Evolutionary conservation across 35 echinoderm and acorn worm species (phyloP).

Genomic region (Diadema setosum): DNA sequence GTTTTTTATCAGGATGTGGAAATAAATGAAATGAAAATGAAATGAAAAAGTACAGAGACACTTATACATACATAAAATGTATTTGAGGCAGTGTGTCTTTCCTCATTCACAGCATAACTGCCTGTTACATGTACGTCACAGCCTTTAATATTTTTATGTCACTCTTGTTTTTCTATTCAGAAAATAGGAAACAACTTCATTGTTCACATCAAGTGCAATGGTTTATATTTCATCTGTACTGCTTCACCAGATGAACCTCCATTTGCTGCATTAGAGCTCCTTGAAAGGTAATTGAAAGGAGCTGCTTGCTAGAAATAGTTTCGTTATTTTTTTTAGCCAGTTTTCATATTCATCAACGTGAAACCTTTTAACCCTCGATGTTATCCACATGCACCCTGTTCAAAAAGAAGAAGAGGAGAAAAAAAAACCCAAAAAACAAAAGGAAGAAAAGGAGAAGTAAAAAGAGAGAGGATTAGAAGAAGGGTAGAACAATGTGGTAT

Average conservation of each 20-base stretch:
- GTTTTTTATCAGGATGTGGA: neutral
- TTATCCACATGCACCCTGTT: neutral
- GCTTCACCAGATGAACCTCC: conserved; percentile 21
- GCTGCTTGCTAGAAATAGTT: neutral
- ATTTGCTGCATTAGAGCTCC: conserved; percentile 53
- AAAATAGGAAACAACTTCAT: neutral
- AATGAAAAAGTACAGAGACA: neutral
- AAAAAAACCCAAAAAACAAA: too few species aligned
- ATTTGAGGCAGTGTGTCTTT: too few species aligned
- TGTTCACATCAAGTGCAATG: conserved; percentile 47
- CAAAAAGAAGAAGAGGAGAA: neutral
- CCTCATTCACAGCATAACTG: too few species aligned
- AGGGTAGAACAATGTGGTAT: too few species aligned
- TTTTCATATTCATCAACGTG: neutral
- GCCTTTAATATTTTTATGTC: neutral
- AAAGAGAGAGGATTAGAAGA: too few species aligned
- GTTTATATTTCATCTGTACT: conserved; percentile 45
- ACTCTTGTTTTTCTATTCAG: neutral
- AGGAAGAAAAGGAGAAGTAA: too few species aligned
- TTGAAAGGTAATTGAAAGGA: conserved; percentile 45
- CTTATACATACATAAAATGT: neutral
- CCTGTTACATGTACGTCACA: neutral
- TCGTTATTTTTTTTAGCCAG: neutral
- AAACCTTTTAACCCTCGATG: neutral
- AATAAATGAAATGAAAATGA: neutral